phyloP scores from a whole-genome alignment of 1,140 invertebrate genomes.

The Magallana ariakensis region DNA sequence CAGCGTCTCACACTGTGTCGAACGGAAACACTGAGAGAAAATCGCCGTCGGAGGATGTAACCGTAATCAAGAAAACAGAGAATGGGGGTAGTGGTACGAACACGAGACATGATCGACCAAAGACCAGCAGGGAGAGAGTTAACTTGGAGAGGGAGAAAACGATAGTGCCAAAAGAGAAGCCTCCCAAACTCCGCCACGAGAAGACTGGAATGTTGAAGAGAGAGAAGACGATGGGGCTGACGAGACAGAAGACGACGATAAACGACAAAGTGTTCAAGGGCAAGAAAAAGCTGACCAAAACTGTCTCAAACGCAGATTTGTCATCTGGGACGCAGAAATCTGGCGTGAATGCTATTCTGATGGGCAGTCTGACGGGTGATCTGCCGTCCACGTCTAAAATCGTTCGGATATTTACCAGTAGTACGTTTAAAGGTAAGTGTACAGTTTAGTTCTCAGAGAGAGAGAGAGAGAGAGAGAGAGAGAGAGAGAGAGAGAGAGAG shows the following conservation, averaged over 20 bases:
- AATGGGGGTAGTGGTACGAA: neutral
- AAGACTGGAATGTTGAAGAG: neutral
- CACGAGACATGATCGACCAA: neutral
- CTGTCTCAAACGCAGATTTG: neutral
- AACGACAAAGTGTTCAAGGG: constrained; percentile 5
- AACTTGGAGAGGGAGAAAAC: constrained; percentile 4
- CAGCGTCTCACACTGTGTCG: neutral
- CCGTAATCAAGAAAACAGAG: neutral
- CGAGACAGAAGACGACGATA: neutral
- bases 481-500: too few species aligned
- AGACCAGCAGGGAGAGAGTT: neutral
- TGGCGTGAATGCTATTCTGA: constrained; percentile 44
- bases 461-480: too few species aligned
- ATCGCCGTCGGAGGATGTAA: neutral
- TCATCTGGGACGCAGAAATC: neutral
- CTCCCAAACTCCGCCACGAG: neutral
- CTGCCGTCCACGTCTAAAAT: constrained; percentile 95
- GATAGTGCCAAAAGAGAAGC: neutral
- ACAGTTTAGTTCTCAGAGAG: neutral
- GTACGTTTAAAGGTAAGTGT: constrained; percentile 93
- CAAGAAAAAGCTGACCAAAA: neutral
- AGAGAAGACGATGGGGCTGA: constrained; percentile 32
- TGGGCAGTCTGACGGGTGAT: constrained; percentile 57
- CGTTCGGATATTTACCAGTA: constrained; percentile 98
- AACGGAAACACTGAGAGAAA: neutral